A percentile compares a stretch with the other conserved stretches of the same genome.
Conservation (phyloP, 2,888 invertebrate genomes). For the Pseudococcus jackbeardsleyi region DNA sequence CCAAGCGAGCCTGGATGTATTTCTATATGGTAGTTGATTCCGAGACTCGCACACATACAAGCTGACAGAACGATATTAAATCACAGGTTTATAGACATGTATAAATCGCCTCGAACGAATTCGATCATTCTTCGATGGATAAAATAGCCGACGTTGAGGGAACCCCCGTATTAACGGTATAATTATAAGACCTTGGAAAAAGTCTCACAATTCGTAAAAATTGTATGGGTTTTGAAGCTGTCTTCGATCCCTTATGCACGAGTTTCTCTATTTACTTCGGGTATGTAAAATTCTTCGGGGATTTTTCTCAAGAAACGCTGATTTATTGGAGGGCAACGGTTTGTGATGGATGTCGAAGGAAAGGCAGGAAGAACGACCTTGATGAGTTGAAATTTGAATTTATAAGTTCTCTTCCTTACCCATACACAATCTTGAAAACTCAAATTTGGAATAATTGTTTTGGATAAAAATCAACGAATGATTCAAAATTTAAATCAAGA, state of each 20-base stretch:
- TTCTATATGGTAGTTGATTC: background rate
- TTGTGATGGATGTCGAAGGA: no score
- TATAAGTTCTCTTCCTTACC: no score
- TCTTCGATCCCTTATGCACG: background rate
- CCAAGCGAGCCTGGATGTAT: background rate
- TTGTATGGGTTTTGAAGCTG: background rate
- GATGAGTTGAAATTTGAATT: no score
- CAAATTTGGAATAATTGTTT: no score
- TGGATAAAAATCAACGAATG: no score
- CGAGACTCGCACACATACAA: background rate
- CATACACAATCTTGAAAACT: no score
- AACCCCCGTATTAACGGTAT: constrained; percentile 31
- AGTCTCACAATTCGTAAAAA: constrained; percentile 48
- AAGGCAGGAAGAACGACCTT: no score
- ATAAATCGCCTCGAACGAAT: constrained; percentile 55
- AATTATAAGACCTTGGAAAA: constrained; percentile 40
- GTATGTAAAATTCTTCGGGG: background rate
- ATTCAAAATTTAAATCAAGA: no score
- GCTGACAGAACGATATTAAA: constrained; percentile 52
- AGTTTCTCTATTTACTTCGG: background rate
- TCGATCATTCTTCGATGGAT: constrained; percentile 50
- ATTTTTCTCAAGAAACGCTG: background rate
- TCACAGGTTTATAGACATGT: constrained; percentile 56
- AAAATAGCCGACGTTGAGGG: background rate
- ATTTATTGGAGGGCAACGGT: no score